Conservation (phyloP, 2,888 invertebrate species). For the Euclidia mi region DNA sequence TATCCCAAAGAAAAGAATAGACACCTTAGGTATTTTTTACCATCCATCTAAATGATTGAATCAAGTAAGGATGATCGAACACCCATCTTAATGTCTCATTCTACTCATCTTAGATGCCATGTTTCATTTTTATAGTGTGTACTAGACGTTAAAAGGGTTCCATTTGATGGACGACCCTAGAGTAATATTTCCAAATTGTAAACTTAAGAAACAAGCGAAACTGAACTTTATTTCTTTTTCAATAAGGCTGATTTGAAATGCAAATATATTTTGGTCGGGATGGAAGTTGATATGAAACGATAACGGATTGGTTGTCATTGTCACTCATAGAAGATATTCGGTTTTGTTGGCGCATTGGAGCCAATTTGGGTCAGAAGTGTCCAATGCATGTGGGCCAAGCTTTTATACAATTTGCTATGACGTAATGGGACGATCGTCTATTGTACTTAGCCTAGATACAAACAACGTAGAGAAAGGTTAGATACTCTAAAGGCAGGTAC, state of each 20-base stretch:
- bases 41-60: slow-evolving; percentile 36
- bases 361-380: slow-evolving; percentile 53
- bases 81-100: slow-evolving; percentile 34
- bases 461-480: too few species aligned
- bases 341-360: slow-evolving; percentile 41
- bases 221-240: not conserved
- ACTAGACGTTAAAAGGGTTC: slow-evolving; percentile 72
- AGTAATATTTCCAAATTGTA: slow-evolving; percentile 41
- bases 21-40: not conserved
- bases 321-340: slow-evolving; percentile 53
- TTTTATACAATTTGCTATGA: not conserved
- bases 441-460: too few species aligned
- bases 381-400: slow-evolving; percentile 17
- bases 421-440: too few species aligned
- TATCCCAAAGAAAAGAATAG: too few species aligned
- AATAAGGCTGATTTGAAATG: slow-evolving; percentile 16
- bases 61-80: slow-evolving; percentile 39
- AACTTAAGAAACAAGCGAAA: slow-evolving; percentile 21
- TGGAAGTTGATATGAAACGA: slow-evolving; percentile 44
- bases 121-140: slow-evolving; percentile 71
- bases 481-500: too few species aligned
- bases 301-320: slow-evolving; percentile 64
- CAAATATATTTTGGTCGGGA: slow-evolving; percentile 28
- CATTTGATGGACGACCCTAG: slow-evolving; percentile 67
- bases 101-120: slow-evolving; percentile 46